A percentile compares a stretch with the other conserved stretches of the same genome.
phyloP scores from a whole-genome alignment of 2,113 vertebrate species.

The Rhipidura dahli region DNA sequence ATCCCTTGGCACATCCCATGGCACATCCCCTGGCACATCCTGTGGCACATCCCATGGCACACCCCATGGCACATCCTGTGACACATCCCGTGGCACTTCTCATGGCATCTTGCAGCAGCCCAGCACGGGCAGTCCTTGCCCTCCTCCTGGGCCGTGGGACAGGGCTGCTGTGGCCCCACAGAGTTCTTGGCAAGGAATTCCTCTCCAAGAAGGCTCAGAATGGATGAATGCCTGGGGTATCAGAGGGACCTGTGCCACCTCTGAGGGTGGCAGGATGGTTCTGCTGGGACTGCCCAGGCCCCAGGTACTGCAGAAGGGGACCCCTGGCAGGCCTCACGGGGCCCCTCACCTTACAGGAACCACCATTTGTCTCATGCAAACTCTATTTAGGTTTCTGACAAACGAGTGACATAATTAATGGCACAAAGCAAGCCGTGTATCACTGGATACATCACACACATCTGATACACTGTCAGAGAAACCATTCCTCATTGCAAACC shows the following conservation, averaged over 20 bases:
- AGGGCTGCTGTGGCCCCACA: neutral
- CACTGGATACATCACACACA: neutral
- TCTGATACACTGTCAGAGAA: neutral
- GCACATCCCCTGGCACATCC: too few species aligned
- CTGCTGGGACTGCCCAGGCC: neutral
- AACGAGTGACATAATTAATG: neutral
- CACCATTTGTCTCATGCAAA: neutral
- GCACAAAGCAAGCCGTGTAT: neutral
- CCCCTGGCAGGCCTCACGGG: accelerated
- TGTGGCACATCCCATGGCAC: too few species aligned
- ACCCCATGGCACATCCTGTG: too few species aligned
- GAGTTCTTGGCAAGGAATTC: neutral
- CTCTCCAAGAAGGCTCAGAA: neutral
- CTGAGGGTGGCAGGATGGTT: accelerated
- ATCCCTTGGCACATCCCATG: too few species aligned
- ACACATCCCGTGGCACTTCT: too few species aligned
- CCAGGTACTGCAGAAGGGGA: accelerated
- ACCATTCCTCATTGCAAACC: neutral
- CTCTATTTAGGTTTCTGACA: neutral
- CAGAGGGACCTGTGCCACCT: accelerated
- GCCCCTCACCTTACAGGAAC: neutral
- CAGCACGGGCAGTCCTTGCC: neutral
- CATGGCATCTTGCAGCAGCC: accelerated
- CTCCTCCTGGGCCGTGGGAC: neutral
- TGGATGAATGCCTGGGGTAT: neutral